Base-by-base conservation (phyloP, 2,888 invertebrate species). In the Drosophila maculinotata region DNA sequence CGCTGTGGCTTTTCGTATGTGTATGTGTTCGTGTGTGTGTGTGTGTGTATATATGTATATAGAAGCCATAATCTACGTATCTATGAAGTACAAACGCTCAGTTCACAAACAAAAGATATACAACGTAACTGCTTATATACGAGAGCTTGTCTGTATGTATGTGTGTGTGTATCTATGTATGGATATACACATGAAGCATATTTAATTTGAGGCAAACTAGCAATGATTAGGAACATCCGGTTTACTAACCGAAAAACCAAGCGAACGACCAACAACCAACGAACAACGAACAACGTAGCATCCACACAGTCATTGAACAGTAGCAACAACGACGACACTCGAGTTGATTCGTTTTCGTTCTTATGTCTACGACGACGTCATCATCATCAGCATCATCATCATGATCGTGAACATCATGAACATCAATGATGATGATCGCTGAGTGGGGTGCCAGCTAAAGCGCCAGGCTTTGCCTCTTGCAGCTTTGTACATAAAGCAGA, bases 201-300 rank as follows among this genome's bases (percentile, higher is more conserved):
- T 90, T 90, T 90, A 90, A 90, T 90, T 90, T 90, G 91, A 90
- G 81, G 89, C 90, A 90, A 90, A 90, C 90, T 90, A 90, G 90
- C 91, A 89, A 90, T 90, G 91, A 90, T 90, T 90, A 90, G 90
- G 90, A 88, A 90, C 91, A 90, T 90, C 90, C 90, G 90, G 90
- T 90, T 90, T 90, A 90, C 91, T 90, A 90, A 90, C 91, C 91
- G 90, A 90, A 90, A 90, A 90, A 90, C 76, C 79, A 74, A 70
- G 58, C 71, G 63, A 62, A 53, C 56, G 35, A 54, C 53, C 69
- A 64, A 52, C 42, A 30, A 49, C 51, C 44, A 48, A 47, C 54
- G 25, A 45, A n/a, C 36, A 69, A 42, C 79, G 64, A 45, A 9
- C 59, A 68, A 49, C 51, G 71, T 44, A 42, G 45, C 79, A 66